A percentile compares a stretch with the other conserved stretches of the same genome.
phyloP scores from a whole-genome alignment of 2,113 vertebrate genomes.

The Takifugu flavidus region DNA sequence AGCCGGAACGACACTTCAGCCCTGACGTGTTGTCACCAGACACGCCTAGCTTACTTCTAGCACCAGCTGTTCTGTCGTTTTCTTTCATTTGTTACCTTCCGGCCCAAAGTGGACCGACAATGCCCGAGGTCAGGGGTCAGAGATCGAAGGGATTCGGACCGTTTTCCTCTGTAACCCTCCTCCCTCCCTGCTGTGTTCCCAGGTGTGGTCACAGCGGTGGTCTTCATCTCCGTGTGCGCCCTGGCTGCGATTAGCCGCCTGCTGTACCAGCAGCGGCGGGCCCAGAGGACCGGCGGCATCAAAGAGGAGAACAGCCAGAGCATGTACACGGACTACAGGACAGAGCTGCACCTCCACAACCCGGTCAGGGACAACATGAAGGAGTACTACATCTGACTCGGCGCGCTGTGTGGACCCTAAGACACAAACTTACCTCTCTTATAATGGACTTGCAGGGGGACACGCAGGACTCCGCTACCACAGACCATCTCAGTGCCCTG shows the following conservation, averaged over 20 bases:
- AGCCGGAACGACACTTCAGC: too few species aligned
- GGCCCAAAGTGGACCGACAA: too few species aligned
- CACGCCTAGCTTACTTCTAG: too few species aligned
- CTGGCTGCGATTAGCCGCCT: conserved; percentile 86
- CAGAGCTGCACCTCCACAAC: conserved; percentile 89
- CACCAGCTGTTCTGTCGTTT: too few species aligned
- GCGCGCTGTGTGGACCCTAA: conserved; percentile 7
- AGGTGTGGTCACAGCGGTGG: conserved; percentile 90
- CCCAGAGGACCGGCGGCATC: conserved; percentile 74
- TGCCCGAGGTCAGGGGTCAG: not conserved
- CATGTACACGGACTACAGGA: conserved; percentile 85
- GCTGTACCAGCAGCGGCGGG: conserved; percentile 88
- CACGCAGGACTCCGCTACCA: conserved; percentile 20
- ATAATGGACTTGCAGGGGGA: conserved; percentile 31
- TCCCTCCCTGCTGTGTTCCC: conserved; percentile 17
- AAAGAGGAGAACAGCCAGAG: conserved; percentile 83
- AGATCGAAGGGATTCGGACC: not conserved
- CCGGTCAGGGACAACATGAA: conserved; percentile 88
- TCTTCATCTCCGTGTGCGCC: conserved; percentile 87
- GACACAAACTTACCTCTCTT: conserved; percentile 40
- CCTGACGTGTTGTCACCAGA: too few species aligned
- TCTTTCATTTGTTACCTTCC: too few species aligned
- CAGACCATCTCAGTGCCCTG: conserved; percentile 23
- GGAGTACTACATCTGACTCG: conserved; percentile 93
- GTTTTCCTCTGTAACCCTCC: not conserved